phyloP scores from a whole-genome alignment of 1,140 invertebrate species.

The Bombus pyrosoma region DNA sequence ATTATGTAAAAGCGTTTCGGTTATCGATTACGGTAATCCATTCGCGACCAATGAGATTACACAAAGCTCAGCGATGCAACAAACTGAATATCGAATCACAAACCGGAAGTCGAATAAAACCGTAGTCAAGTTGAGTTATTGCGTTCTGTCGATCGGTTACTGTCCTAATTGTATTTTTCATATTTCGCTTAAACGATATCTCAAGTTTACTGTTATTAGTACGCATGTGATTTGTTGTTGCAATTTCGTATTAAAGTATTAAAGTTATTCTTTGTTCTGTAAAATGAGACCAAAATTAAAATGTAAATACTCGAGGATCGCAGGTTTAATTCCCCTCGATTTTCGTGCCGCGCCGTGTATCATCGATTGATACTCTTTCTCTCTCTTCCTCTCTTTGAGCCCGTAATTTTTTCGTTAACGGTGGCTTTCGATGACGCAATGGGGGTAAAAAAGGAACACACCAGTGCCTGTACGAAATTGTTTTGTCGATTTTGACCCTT shows the following conservation, averaged over 20 bases:
- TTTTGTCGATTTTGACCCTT: slow-evolving; percentile 69
- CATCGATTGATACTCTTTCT: not conserved
- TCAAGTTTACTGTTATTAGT: too few species aligned
- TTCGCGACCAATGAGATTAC: slow-evolving; percentile 44
- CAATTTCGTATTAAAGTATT: too few species aligned
- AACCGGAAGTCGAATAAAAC: not conserved
- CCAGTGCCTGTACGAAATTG: slow-evolving; percentile 66
- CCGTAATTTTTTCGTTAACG: slow-evolving; percentile 37
- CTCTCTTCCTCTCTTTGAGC: too few species aligned
- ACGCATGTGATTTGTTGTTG: too few species aligned
- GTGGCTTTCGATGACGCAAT: slow-evolving; percentile 25
- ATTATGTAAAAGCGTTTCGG: slow-evolving; percentile 44
- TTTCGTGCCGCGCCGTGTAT: slow-evolving; percentile 18
- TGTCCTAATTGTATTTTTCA: too few species aligned
- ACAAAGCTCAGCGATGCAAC: slow-evolving; percentile 18
- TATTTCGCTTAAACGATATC: too few species aligned
- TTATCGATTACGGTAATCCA: slow-evolving; percentile 41
- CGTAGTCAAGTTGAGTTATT: too few species aligned
- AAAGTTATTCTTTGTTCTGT: too few species aligned
- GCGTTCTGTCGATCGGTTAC: too few species aligned
- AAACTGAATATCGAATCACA: slow-evolving; percentile 11
- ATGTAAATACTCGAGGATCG: too few species aligned
- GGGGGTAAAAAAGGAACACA: not conserved
- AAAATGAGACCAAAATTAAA: too few species aligned
- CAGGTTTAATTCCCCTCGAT: not conserved